Evolutionary conservation across 2,797 vertebrate species (phyloP).

Genomic region (Rhodeus uyekii): DNA sequence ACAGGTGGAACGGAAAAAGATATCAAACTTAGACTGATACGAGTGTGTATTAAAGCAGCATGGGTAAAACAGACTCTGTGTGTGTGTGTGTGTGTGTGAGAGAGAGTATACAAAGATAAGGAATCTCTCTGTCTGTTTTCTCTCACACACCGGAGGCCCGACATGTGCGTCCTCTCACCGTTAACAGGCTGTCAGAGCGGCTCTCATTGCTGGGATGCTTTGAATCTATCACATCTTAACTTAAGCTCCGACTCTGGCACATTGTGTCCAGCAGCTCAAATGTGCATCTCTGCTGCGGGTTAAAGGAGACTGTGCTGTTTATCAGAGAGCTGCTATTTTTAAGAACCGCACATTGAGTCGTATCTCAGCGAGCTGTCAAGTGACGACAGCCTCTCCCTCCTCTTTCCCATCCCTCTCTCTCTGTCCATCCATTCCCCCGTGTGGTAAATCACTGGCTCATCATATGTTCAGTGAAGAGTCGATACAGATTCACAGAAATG

Average conservation of each 20-base stretch:
- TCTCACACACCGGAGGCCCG: slow-evolving; percentile 41
- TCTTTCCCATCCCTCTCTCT: slow-evolving; percentile 24
- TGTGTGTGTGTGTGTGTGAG: slow-evolving; percentile 2
- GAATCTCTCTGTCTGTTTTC: slow-evolving; percentile 46
- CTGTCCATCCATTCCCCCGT: slow-evolving; percentile 5
- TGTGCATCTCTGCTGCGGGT: slow-evolving; percentile 12
- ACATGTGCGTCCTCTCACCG: slow-evolving; percentile 34
- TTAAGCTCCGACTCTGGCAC: slow-evolving; percentile 11
- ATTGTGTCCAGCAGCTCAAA: slow-evolving; percentile 24
- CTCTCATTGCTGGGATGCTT: slow-evolving; percentile 49
- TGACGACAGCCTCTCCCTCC: slow-evolving; percentile 45
- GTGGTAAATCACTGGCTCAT: slow-evolving; percentile 52
- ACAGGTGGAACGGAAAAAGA: slow-evolving; percentile 35
- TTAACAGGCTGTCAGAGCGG: slow-evolving; percentile 49
- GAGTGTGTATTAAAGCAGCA: slow-evolving; percentile 7
- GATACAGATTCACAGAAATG: slow-evolving; percentile 41
- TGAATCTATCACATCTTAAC: slow-evolving; percentile 47
- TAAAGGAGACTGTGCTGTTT: slow-evolving; percentile 40
- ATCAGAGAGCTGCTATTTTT: slow-evolving; percentile 52
- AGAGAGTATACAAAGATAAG: slow-evolving; percentile 27
- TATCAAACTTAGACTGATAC: slow-evolving; percentile 12
- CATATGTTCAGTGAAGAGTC: slow-evolving; percentile 44
- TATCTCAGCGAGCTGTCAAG: slow-evolving; percentile 52
- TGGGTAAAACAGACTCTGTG: neutral
- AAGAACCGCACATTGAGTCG: slow-evolving; percentile 47